Percentiles rank a stretch among this genome's conserved stretches.
These are phyloP conservation scores for Bombyx mandarina DNA, from an alignment of 1,140 invertebrate species.

Conservation along the genomic window DNA sequence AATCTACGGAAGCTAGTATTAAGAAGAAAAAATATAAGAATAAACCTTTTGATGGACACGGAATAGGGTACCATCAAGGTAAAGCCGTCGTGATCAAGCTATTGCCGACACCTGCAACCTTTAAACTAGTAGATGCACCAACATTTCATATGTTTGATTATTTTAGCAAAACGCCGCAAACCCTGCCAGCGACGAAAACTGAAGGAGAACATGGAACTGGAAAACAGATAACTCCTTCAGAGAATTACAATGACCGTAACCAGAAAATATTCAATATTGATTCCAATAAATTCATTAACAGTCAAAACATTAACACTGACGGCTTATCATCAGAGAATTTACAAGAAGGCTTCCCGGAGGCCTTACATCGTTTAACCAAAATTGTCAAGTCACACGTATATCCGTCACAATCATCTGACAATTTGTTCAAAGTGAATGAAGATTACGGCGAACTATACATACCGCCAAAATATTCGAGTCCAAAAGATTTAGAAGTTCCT, in stretches of 20 bases:
- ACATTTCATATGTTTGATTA: slow-evolving; percentile 51
- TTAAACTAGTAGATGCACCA: slow-evolving; percentile 34
- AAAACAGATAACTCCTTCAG: slow-evolving; percentile 27
- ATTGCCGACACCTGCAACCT: slow-evolving; percentile 36
- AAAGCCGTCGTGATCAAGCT: slow-evolving; percentile 60
- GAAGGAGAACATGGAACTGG: slow-evolving; percentile 30
- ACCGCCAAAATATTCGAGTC: slow-evolving; percentile 5
- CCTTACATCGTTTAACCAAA: slow-evolving; percentile 25
- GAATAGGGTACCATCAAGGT: slow-evolving; percentile 64
- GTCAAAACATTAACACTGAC: neutral
- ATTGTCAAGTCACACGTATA: slow-evolving; percentile 24
- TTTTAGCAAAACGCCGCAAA: slow-evolving; percentile 59
- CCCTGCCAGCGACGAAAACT: slow-evolving; percentile 28
- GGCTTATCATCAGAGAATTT: slow-evolving; percentile 2
- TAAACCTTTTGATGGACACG: slow-evolving; percentile 56
- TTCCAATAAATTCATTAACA: slow-evolving; percentile 1
- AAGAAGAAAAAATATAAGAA: slow-evolving; percentile 46
- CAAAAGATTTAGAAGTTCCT: slow-evolving; percentile 1
- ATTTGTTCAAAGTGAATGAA: slow-evolving; percentile 14
- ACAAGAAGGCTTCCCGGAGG: slow-evolving; percentile 20
- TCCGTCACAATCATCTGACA: slow-evolving; percentile 17
- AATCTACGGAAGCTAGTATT: slow-evolving; percentile 18
- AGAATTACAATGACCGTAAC: neutral
- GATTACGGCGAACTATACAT: slow-evolving; percentile 15
- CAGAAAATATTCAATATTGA: slow-evolving; percentile 2